Conservation (phyloP, 2,888 invertebrate genomes). For the Andrena chrysosceles region DNA sequence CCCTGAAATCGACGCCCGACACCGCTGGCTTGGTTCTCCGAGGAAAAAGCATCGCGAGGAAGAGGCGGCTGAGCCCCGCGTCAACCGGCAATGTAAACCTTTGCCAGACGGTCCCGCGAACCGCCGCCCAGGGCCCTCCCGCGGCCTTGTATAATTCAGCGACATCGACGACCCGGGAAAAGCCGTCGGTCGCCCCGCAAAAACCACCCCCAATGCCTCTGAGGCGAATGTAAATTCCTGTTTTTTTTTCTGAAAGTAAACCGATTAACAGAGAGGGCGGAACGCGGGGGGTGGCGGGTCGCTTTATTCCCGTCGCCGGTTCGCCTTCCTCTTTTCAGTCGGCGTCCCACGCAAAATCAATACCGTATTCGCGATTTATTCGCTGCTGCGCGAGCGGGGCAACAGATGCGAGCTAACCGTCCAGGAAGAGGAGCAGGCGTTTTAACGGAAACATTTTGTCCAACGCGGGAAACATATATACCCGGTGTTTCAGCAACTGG, state of each 20-base stretch:
- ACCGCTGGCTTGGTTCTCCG: slow-evolving; percentile 13
- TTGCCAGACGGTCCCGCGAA: slow-evolving; percentile 12
- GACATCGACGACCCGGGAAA: slow-evolving; percentile 26
- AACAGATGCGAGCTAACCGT: slow-evolving; percentile 58
- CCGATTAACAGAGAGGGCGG: slow-evolving; percentile 49
- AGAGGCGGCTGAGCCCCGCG: slow-evolving; percentile 18
- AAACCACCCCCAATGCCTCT: slow-evolving; percentile 12
- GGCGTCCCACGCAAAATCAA: slow-evolving; percentile 57
- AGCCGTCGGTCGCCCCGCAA: neutral
- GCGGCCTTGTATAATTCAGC: slow-evolving; percentile 34
- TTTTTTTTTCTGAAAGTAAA: slow-evolving; percentile 41
- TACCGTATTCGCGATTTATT: slow-evolving; percentile 63
- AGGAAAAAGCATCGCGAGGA: slow-evolving; percentile 32
- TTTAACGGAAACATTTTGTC: slow-evolving; percentile 54
- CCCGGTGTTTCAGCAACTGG: slow-evolving; percentile 25
- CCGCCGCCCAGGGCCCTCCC: slow-evolving; percentile 5
- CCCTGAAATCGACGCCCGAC: neutral
- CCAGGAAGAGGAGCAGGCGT: slow-evolving; percentile 38
- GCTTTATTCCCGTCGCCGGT: slow-evolving; percentile 43
- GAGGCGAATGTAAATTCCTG: slow-evolving; percentile 32
- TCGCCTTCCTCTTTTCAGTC: slow-evolving; percentile 41
- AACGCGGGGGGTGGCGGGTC: neutral
- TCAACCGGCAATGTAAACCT: slow-evolving; percentile 41
- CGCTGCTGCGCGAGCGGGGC: slow-evolving; percentile 53
- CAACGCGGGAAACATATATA: slow-evolving; percentile 3